Base-by-base conservation (phyloP, 2,113 vertebrate genomes). In the Apteryx owenii region DNA sequence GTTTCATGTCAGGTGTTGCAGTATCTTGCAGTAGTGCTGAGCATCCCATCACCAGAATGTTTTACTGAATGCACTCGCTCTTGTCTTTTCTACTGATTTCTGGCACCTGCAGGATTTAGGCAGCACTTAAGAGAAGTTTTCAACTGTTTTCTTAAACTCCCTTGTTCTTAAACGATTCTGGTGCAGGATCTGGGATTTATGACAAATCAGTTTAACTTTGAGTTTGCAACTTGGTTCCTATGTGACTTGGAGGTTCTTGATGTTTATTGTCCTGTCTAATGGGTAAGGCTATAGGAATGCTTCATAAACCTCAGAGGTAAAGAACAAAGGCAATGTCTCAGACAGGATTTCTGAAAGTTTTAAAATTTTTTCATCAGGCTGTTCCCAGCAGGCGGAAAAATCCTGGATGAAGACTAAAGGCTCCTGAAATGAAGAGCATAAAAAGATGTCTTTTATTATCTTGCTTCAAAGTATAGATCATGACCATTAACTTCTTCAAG, bases 241-340 rank as follows among this genome's bases (percentile, higher is more conserved):
- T 85, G 69, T 84, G 88, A 85, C 38, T 68, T 60, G 9, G 16
- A 89, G 29, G 80, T 85, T 88, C 87, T 90, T 85, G 54, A 81
- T 94, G 61, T 95, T 97, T 97, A 95, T 93, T 91, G 82, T 88
- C 44, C 61, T 88, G 72, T 95, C 82, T 84, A 83, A 86, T 48
- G 38, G 40, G 81, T 90, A 88, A 95, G 56, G 53, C 72, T 8
- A 5, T 84, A 89, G 65, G 86, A 93, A 92, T 56, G 58, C 82
- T 91, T 91, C 72, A 78, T 88, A 94, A 91, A 94, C 85, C 82
- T 90, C 93, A 84, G 82, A 96, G 88, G 94, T 96, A 94, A 91
- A 91, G 91, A 96, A 91, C 88, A 97, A 96, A 97, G 96, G 36
- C 56, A 71, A 93, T 95, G 48, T 48, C 93, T 97, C 89, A 95